These are phyloP conservation scores for Zoanthus sociatus DNA, from an alignment of 92 coral and sea anemone species.

Conservation along the genomic window DNA sequence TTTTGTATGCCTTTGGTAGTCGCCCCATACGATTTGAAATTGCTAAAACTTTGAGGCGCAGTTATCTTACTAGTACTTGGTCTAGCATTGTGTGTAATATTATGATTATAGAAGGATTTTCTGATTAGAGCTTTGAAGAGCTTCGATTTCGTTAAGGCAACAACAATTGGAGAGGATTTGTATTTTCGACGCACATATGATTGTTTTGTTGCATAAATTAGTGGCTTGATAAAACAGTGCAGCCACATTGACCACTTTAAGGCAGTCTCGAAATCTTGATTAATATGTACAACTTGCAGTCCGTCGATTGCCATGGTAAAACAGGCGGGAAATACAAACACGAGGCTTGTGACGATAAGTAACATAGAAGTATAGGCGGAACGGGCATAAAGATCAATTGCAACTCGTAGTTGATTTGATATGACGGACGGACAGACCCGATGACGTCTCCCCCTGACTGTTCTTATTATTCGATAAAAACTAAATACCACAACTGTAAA, in stretches of 20 bases:
- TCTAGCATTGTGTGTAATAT: neutral
- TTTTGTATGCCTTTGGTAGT: neutral
- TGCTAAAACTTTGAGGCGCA: neutral
- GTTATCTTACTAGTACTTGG: neutral
- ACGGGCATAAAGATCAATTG: conserved; percentile 70
- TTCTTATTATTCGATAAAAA: conserved; percentile 66
- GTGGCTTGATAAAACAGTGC: conserved; percentile 83
- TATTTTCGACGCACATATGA: neutral
- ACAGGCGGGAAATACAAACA: conserved; percentile 90
- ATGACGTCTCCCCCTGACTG: conserved; percentile 46
- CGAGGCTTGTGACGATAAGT: conserved; percentile 70
- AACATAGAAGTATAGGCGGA: conserved; percentile 79
- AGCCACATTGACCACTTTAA: conserved; percentile 89
- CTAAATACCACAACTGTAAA: conserved; percentile 61
- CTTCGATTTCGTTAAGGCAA: too few relatives aligned
- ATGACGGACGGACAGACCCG: conserved; percentile 67
- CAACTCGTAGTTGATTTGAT: conserved; percentile 70
- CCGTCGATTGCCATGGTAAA: conserved; percentile 77
- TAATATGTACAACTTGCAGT: conserved; percentile 57
- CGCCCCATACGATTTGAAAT: neutral
- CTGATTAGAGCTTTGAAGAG: too few relatives aligned
- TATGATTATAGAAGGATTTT: neutral
- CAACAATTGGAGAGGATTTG: too few relatives aligned
- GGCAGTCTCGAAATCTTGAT: conserved; percentile 55
- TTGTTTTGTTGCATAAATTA: conserved; percentile 59